Evolutionary conservation across 2,888 invertebrate genomes (phyloP).

Genomic region (Diaprepes abbreviatus): DNA sequence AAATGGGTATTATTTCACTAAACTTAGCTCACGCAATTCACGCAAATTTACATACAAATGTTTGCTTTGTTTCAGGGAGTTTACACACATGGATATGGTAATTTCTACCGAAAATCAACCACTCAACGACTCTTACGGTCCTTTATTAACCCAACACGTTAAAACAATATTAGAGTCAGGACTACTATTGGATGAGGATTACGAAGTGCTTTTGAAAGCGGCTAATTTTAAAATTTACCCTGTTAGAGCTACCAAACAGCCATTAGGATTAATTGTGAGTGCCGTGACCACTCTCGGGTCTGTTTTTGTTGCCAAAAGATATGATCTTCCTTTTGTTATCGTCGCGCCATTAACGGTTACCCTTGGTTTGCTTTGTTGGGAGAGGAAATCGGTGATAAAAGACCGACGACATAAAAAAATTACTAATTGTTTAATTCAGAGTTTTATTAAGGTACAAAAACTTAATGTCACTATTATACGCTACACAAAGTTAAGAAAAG

Average conservation of each 20-base stretch:
- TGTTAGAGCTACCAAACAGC: conserved; percentile 37
- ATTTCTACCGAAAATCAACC: neutral
- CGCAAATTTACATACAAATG: neutral
- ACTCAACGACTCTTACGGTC: conserved; percentile 37
- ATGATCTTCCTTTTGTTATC: conserved; percentile 36
- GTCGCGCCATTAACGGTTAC: conserved; percentile 44
- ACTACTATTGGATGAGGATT: conserved; percentile 56
- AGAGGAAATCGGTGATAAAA: conserved; percentile 26
- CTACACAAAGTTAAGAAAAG: conserved; percentile 52
- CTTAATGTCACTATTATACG: conserved; percentile 48
- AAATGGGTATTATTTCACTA: too few species aligned
- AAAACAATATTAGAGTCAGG: conserved; percentile 54
- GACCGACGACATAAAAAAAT: conserved; percentile 31
- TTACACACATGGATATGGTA: conserved; percentile 17
- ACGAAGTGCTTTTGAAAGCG: conserved; percentile 52
- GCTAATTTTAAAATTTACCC: conserved; percentile 41
- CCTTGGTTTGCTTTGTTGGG: conserved; percentile 14
- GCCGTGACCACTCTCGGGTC: conserved; percentile 34
- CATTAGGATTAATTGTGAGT: conserved; percentile 46
- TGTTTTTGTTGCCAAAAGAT: conserved; percentile 45
- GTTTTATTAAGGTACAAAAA: conserved; percentile 45
- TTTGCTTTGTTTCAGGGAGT: conserved; percentile 4
- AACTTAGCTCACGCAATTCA: too few species aligned
- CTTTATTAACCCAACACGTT: conserved; percentile 48
- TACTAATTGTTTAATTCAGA: conserved; percentile 41